Percentiles rank a stretch among this genome's conserved stretches.
These are phyloP conservation scores for Gastrophryne carolinensis DNA, from an alignment of 2,797 vertebrate species.

Conservation along the genomic window DNA sequence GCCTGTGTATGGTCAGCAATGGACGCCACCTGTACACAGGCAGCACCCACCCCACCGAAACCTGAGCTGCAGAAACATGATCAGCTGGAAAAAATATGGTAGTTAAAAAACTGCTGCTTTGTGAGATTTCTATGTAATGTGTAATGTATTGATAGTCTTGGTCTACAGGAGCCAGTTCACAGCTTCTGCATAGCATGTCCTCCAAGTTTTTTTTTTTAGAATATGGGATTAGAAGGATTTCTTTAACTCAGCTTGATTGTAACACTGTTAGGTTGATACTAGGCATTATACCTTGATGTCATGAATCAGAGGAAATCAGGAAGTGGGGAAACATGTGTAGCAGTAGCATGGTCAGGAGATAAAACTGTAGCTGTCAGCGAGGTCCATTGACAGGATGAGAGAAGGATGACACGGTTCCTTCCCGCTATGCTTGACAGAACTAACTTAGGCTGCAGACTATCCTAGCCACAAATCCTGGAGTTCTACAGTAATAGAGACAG, in stretches of 20 bases:
- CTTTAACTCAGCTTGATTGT: neutral
- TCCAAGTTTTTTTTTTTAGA: no score
- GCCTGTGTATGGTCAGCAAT: no score
- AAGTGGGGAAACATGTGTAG: conserved; percentile 52
- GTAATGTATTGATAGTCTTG: no score
- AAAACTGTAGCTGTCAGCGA: conserved; percentile 55
- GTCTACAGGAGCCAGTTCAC: no score
- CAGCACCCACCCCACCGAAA: no score
- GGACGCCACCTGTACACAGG: no score
- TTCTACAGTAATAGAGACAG: conserved; percentile 43
- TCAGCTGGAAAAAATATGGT: no score
- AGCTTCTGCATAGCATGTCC: no score
- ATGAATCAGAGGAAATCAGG: conserved; percentile 25
- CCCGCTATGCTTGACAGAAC: conserved; percentile 59
- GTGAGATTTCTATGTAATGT: no score
- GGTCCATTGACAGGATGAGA: conserved; percentile 65
- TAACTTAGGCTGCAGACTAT: conserved; percentile 56
- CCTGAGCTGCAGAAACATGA: no score
- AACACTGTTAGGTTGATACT: neutral
- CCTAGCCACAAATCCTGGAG: conserved; percentile 2
- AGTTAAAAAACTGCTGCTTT: no score
- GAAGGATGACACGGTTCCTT: conserved; percentile 72
- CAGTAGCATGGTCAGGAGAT: conserved; percentile 63
- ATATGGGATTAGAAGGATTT: no score
- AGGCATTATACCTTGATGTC: conserved; percentile 12